These are phyloP conservation scores for Dendronephthya gigantea DNA, from an alignment of 64 coral and sea anemone species.

Conservation along the genomic window DNA sequence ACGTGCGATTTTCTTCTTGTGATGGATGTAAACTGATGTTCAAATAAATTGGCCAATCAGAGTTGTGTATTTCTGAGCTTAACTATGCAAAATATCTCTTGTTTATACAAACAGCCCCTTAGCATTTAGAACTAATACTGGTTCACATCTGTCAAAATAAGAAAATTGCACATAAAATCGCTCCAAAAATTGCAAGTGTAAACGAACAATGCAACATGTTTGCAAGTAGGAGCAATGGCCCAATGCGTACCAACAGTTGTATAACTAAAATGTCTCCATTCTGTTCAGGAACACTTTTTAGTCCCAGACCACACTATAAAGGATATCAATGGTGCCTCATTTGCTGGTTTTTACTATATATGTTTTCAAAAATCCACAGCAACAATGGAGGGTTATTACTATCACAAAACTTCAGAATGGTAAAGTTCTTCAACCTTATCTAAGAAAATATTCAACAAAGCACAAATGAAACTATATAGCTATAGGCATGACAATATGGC, in stretches of 20 bases:
- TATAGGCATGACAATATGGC: neutral
- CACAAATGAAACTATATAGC: neutral
- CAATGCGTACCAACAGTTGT: too few relatives aligned
- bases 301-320: conserved; percentile 93
- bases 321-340: conserved; percentile 91
- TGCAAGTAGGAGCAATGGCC: neutral
- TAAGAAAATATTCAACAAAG: neutral
- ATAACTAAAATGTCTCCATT: neutral
- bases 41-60: neutral
- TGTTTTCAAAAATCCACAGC: conserved; percentile 97
- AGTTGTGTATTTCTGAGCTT: neutral
- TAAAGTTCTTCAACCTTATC: neutral
- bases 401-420: conserved; percentile 96
- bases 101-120: too few relatives aligned
- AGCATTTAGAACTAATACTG: too few relatives aligned
- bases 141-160: too few relatives aligned
- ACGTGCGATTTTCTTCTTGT: too few relatives aligned
- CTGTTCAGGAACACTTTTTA: conserved; percentile 74
- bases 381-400: conserved; percentile 98
- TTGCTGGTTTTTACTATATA: conserved; percentile 99
- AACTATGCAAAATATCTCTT: too few relatives aligned
- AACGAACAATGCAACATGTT: neutral
- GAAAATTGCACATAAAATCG: too few relatives aligned
- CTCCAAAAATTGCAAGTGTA: too few relatives aligned
- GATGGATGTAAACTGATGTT: too few relatives aligned